These are phyloP conservation scores for Sorex maritimensis DNA, from an alignment of 2,797 vertebrate genomes.

Conservation along the genomic window DNA sequence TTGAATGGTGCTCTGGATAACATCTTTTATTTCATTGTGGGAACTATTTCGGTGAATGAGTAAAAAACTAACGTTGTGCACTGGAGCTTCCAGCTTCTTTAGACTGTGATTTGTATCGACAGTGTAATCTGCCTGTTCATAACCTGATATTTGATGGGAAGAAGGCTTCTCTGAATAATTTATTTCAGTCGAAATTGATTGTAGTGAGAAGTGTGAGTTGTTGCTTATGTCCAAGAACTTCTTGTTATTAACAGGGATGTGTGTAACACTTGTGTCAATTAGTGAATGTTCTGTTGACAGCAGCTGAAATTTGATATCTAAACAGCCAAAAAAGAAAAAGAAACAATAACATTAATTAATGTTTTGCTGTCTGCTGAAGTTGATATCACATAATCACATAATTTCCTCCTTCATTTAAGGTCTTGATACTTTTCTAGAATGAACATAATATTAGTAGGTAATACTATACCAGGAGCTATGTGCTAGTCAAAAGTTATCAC, in stretches of 20 bases:
- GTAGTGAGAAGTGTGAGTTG: slow-evolving; percentile 53
- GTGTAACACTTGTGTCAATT: slow-evolving; percentile 51
- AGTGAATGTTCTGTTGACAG: slow-evolving; percentile 60
- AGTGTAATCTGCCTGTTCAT: neutral
- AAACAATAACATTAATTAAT: neutral
- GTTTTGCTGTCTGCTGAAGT: neutral
- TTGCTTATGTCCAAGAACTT: slow-evolving; percentile 63
- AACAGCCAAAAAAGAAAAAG: slow-evolving; percentile 29
- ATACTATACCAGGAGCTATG: neutral
- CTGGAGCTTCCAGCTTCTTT: neutral
- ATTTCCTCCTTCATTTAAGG: slow-evolving; percentile 13
- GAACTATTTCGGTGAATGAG: neutral
- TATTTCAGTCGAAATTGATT: slow-evolving; percentile 62
- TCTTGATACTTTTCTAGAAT: neutral
- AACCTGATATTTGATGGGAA: slow-evolving; percentile 37
- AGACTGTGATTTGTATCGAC: slow-evolving; percentile 5
- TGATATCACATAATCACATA: slow-evolving; percentile 12
- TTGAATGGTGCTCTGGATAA: neutral
- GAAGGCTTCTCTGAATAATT: neutral
- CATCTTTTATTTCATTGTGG: neutral
- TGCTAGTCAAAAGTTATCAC: neutral
- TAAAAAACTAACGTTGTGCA: neutral
- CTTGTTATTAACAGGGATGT: slow-evolving; percentile 33
- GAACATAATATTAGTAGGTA: neutral
- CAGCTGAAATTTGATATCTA: slow-evolving; percentile 76